Evolutionary conservation across 2,113 vertebrate species (phyloP).

Genomic region (Spea bombifrons): DNA sequence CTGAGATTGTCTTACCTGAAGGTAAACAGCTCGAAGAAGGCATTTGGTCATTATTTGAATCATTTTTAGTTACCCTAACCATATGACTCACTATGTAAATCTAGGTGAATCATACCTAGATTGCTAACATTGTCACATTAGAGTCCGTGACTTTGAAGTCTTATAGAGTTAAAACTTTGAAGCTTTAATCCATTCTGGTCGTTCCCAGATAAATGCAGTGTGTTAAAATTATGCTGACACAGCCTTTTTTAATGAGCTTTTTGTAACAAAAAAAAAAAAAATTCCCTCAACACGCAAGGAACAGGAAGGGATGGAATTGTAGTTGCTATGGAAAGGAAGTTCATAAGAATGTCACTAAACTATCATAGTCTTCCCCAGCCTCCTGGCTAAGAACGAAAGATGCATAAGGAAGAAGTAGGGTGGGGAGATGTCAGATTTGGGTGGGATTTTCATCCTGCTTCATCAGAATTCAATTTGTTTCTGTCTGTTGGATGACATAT

Average conservation of each 20-base stretch:
- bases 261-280: constrained; percentile 35
- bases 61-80: neutral
- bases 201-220: neutral
- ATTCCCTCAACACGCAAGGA: constrained; percentile 49
- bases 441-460: constrained; percentile 39
- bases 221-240: constrained; percentile 26
- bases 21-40: too few relatives aligned
- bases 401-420: constrained; percentile 35
- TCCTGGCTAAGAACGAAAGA: constrained; percentile 21
- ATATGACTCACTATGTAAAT: neutral
- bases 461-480: neutral
- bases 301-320: constrained; percentile 50
- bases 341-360: constrained; percentile 43
- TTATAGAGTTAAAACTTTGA: neutral
- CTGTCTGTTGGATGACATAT: too few relatives aligned
- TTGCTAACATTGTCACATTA: neutral
- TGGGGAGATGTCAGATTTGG: constrained; percentile 40
- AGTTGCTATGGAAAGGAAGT: constrained; percentile 50
- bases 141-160: neutral
- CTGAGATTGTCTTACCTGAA: neutral
- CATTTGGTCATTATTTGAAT: neutral
- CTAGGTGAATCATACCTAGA: neutral
- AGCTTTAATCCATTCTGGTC: neutral
- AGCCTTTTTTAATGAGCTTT: constrained; percentile 36
- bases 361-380: constrained; percentile 4